phyloP scores from a whole-genome alignment of 2,113 vertebrate genomes.

The Erythrolamprus reginae region DNA sequence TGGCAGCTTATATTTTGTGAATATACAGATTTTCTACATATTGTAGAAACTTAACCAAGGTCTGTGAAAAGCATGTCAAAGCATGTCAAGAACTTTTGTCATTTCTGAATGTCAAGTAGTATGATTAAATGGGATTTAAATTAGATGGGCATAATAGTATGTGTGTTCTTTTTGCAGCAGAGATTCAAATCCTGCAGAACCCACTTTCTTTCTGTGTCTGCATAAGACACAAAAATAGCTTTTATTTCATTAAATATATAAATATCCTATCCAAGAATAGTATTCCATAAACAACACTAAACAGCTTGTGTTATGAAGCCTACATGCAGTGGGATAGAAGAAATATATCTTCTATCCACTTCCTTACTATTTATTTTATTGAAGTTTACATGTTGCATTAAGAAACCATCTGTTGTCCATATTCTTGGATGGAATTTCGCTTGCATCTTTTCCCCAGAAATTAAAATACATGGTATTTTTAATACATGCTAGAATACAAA shows the following conservation, averaged over 20 bases:
- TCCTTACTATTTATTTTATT: not conserved
- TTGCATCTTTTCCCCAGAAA: not conserved
- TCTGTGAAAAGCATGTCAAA: accelerated
- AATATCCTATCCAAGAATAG: not conserved
- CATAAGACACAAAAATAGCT: not conserved
- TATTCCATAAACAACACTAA: conserved; percentile 17
- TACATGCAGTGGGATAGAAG: not conserved
- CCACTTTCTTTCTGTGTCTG: not conserved
- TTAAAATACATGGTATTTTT: not conserved
- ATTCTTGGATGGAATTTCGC: not conserved
- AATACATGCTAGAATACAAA: not conserved
- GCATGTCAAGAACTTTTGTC: accelerated
- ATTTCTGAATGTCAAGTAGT: accelerated
- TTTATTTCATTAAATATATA: conserved; percentile 2
- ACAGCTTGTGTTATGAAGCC: not conserved
- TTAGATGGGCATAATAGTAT: not conserved
- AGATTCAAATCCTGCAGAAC: not conserved
- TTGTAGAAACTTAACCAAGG: accelerated
- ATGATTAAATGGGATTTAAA: accelerated
- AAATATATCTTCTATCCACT: not conserved
- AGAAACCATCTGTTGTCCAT: conserved; percentile 8
- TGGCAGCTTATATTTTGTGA: not conserved
- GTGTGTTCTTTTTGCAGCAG: accelerated
- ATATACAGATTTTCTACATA: not conserved
- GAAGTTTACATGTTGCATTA: not conserved